Percentiles rank a stretch among this genome's conserved stretches.
phyloP scores from a whole-genome alignment of 2,888 invertebrate species.

The Xestobium rufovillosum region DNA sequence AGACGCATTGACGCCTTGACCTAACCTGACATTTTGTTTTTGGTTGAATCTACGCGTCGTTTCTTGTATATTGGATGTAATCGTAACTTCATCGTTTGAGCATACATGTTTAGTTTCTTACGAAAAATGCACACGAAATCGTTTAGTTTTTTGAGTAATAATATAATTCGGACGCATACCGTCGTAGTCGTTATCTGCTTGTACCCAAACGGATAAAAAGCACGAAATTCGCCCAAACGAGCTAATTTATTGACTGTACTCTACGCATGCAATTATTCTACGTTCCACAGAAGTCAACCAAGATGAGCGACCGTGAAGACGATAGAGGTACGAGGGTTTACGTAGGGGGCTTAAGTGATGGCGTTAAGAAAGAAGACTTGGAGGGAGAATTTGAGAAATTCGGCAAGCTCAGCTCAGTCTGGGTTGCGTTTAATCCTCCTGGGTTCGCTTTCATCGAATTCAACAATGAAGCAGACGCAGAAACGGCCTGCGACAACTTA shows the following conservation, averaged over 20 bases:
- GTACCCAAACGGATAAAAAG: slow-evolving; percentile 31
- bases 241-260: slow-evolving; percentile 17
- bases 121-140: slow-evolving; percentile 22
- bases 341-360: slow-evolving; percentile 82
- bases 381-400: slow-evolving; percentile 87
- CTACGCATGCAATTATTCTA: slow-evolving; percentile 37
- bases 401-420: slow-evolving; percentile 85
- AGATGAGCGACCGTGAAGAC: slow-evolving; percentile 34
- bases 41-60: slow-evolving; percentile 31
- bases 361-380: slow-evolving; percentile 85
- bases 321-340: slow-evolving; percentile 69
- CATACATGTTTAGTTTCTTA: slow-evolving; percentile 7
- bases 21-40: slow-evolving; percentile 40
- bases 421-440: slow-evolving; percentile 91
- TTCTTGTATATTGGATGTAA: slow-evolving; percentile 27
- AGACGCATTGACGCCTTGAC: slow-evolving; percentile 36
- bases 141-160: too few species aligned
- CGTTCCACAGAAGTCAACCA: slow-evolving; percentile 38
- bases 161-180: slow-evolving; percentile 24
- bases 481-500: slow-evolving; percentile 80
- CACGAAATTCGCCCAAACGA: slow-evolving; percentile 42
- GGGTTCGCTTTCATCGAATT: slow-evolving; percentile 94
- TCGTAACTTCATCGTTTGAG: slow-evolving; percentile 20
- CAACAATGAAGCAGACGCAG: slow-evolving; percentile 80
- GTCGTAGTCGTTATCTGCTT: slow-evolving; percentile 24